A percentile compares a stretch with the other conserved stretches of the same genome.
Evolutionary conservation across 2,797 vertebrate species (phyloP).

Genomic region (Centropyge bicolor): DNA sequence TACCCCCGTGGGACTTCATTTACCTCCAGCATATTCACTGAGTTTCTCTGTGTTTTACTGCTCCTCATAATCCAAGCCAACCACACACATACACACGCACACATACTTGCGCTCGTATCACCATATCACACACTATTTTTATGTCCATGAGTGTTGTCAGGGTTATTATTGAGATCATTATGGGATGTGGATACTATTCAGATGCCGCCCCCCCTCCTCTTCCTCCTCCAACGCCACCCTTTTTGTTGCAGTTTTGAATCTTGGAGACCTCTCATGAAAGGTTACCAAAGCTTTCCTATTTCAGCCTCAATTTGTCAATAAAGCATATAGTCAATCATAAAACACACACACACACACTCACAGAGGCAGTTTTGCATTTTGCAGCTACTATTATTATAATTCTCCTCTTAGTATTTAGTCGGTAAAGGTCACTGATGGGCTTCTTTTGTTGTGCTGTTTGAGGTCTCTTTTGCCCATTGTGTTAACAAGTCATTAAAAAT

Average conservation of each 20-base stretch:
- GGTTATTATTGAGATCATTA: constrained; percentile 88
- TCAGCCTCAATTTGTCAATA: constrained; percentile 75
- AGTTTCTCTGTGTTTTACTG: constrained; percentile 87
- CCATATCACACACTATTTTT: constrained; percentile 82
- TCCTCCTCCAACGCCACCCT: constrained; percentile 39
- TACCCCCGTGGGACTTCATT: constrained; percentile 88
- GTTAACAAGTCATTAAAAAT: constrained; percentile 90
- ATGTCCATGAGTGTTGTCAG: constrained; percentile 83
- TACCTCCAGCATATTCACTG: constrained; percentile 88
- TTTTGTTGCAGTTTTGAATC: constrained; percentile 74
- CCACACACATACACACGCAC: constrained; percentile 57
- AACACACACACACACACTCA: constrained; percentile 32
- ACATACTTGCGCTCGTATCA: constrained; percentile 63
- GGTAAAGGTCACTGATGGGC: constrained; percentile 83
- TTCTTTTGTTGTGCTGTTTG: constrained; percentile 86
- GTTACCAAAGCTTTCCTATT: constrained; percentile 74
- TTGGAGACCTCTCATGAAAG: constrained; percentile 73
- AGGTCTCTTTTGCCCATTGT: constrained; percentile 81
- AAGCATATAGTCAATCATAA: constrained; percentile 63
- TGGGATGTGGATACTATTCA: constrained; percentile 79
- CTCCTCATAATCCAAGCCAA: constrained; percentile 85
- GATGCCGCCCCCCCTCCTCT: constrained; percentile 38
- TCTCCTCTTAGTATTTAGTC: constrained; percentile 75
- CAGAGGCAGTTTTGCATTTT: constrained; percentile 57
- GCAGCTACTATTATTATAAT: constrained; percentile 69